Base-by-base conservation (phyloP, 1,140 invertebrate species). In the Anastrepha obliqua region DNA sequence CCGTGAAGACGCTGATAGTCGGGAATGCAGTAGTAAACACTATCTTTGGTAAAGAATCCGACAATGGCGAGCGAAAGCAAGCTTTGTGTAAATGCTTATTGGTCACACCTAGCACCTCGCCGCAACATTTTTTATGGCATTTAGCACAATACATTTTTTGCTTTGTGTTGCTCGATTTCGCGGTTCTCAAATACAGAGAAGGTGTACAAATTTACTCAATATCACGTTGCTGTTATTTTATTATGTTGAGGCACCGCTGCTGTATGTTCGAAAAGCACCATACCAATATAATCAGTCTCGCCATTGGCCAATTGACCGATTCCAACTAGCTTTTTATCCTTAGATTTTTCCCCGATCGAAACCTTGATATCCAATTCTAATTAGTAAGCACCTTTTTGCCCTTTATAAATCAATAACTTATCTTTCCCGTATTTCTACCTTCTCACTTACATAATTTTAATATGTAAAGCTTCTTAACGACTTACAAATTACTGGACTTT, bases 71-170 rank as follows among this genome's bases (percentile, higher is more conserved):
- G 94, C 86, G 97, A 98, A 99, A 99, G 94, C 98, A 99, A 78
- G 96, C 95, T 90, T 98, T 98, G 94, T 99, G 98, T 94, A 99
- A 99, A 95, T 98, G 98, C 94, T 98, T 98, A 94, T 99, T 98
- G 91, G 98, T 97, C 44, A 99, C 97, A 90, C 97, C 96, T 87
- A 99, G 95, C 89, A 98, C 98, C 94, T 99, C 98, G 81, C 98
- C 98, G 87, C 97, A 97, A 95, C 98, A 99, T 94, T 99, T 99
- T 94, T 99, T 99, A 93, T 97, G 97, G 94, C 98, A 99, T 90
- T 96, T 95, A 89, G 97, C 96, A 94, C 98, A 99, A 92, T 97
- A 96, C 88, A 93, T 93, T 90, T 93, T 93, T 90, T 97, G 97
- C 95, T 99, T 99, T 91, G 98, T 88, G n/a, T 29, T 81, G 51